Base-by-base conservation (phyloP, 2,797 vertebrate genomes). In the Capromys pilorides region DNA sequence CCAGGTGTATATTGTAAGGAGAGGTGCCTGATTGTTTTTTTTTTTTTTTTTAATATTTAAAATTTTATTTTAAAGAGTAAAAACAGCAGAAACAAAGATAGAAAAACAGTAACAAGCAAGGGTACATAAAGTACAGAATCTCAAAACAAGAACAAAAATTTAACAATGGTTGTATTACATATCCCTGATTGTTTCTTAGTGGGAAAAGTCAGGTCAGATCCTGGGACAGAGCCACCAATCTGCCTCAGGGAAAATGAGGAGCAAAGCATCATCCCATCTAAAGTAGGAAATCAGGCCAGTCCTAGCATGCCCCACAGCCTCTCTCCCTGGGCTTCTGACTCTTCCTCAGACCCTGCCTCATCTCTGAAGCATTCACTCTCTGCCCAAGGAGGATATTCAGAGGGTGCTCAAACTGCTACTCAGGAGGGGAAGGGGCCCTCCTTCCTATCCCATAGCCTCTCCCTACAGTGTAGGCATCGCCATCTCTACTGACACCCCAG, bases 291-390 rank as follows among this genome's bases (percentile, higher is more conserved):
- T 77, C 39, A 80, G 94, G 45, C 11, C 0, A 71, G 90, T 93
- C 80, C 84, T 61, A 26, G 49, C 45, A 0, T 2, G 41, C 26
- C 22, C 73, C 71, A 0, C 14, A 83, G 73, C 67, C 67, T 86
- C 75, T 77, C 51, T 51, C 69, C 45, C 54, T 19, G 49, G 49
- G 45, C 84, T 84, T 64, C 82, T 83, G 79, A n/a, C 64, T 88
- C 89, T 54, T 96, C 67, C 88, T 71, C n/a, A 33, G 21, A 79
- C 67, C 57, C 93, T 92, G 91, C 51, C 87, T 95, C 87, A 91
- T 31, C 83, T 75, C 75, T 83, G 84, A 90, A 86, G 86, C 31
- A 84, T 54, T 80, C 61, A 28, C 19, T 51, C n/a, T 24, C 69
- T 86, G 39, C 33, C 86, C 36, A 12, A 77, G 64, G 13, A 90